Conservation (phyloP, 2,113 vertebrate species). For the Rhynchopsitta pachyrhyncha region DNA sequence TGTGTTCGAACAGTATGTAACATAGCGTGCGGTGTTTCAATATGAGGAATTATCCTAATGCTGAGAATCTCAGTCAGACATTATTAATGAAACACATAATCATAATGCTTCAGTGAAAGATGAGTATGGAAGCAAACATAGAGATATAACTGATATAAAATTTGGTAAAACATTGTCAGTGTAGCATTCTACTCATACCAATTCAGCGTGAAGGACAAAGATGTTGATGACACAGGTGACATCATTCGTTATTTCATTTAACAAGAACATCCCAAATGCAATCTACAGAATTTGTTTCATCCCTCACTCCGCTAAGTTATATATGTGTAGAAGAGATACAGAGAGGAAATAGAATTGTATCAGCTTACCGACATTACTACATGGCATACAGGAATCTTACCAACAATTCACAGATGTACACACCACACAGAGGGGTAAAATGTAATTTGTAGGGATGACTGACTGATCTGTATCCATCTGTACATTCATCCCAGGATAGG, state of each 20-base stretch:
- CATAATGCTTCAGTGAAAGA: neutral
- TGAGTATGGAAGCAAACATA: fast-evolving
- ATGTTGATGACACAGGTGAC: neutral
- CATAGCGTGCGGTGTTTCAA: neutral
- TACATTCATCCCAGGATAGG: neutral
- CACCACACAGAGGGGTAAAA: conserved; percentile 29
- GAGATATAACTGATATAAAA: neutral
- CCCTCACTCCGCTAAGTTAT: neutral
- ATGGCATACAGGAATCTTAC: neutral
- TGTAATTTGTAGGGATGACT: conserved; percentile 31
- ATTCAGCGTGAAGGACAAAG: neutral
- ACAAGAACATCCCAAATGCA: neutral
- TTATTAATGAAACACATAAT: neutral
- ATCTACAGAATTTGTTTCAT: neutral
- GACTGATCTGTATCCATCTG: conserved; percentile 49
- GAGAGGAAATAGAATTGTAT: neutral
- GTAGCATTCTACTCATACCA: neutral
- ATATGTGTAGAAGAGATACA: neutral
- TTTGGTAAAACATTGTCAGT: neutral
- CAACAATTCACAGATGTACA: conserved; percentile 15
- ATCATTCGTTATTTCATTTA: neutral
- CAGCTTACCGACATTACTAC: neutral
- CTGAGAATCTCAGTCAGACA: neutral
- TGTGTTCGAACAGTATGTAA: fast-evolving
- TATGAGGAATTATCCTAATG: neutral